phyloP scores from a whole-genome alignment of 2,888 invertebrate species.

The Pristionchus entomophagus region DNA sequence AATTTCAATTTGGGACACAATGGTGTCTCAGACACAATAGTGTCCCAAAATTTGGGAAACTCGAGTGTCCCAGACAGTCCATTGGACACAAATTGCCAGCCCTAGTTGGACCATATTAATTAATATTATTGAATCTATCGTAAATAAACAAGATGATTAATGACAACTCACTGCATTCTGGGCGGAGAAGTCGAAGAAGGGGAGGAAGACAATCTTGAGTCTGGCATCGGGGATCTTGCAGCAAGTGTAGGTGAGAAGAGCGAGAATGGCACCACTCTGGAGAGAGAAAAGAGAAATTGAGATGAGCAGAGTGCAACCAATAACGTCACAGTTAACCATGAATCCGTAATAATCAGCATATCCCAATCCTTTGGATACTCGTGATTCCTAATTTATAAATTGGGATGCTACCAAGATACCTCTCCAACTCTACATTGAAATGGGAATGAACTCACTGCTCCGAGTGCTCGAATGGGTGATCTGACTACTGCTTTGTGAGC shows the following conservation, averaged over 20 bases:
- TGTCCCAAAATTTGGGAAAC: too few relatives aligned
- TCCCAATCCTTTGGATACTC: too few relatives aligned
- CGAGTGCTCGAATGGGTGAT: slow-evolving; percentile 87
- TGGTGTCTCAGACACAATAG: too few relatives aligned
- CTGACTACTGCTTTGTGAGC: slow-evolving; percentile 84
- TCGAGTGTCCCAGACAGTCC: too few relatives aligned
- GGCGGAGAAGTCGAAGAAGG: slow-evolving; percentile 90
- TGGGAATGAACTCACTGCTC: slow-evolving; percentile 87
- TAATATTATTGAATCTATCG: not conserved
- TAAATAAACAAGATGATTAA: not conserved
- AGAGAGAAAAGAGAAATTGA: slow-evolving; percentile 65
- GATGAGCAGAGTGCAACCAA: too few relatives aligned
- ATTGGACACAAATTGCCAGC: too few relatives aligned
- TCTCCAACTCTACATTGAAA: too few relatives aligned
- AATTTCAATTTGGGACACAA: too few relatives aligned
- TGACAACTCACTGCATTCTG: slow-evolving; percentile 56
- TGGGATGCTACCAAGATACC: too few relatives aligned
- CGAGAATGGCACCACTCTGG: slow-evolving; percentile 96
- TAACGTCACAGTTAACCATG: too few relatives aligned
- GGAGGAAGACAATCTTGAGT: slow-evolving; percentile 91
- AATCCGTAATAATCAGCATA: too few relatives aligned
- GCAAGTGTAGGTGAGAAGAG: slow-evolving; percentile 89
- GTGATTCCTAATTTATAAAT: too few relatives aligned
- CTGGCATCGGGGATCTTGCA: slow-evolving; percentile 86
- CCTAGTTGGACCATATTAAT: not conserved